Percentiles rank a stretch among this genome's conserved stretches.
phyloP scores from a whole-genome alignment of 2,888 invertebrate genomes.

The Pseudoips prasinana region DNA sequence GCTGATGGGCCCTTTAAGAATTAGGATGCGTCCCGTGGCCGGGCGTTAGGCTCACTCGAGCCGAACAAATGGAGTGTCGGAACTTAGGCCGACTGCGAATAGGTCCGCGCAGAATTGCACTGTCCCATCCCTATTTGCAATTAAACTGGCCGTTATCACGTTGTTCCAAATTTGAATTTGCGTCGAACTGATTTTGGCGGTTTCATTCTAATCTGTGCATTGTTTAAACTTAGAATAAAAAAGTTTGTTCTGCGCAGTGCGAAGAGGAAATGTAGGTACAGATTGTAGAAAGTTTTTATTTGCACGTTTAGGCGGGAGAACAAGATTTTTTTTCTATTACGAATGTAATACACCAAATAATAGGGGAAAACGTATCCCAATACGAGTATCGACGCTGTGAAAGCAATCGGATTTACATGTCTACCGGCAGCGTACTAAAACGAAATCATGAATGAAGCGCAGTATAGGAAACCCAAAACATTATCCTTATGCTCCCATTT shows the following conservation, averaged over 20 bases:
- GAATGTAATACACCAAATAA: conserved; percentile 71
- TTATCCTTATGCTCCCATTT: conserved; percentile 82
- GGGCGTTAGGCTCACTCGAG: conserved; percentile 60
- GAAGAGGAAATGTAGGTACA: not conserved
- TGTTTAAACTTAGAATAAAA: conserved; percentile 35
- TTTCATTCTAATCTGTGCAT: conserved; percentile 31
- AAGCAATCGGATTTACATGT: conserved; percentile 80
- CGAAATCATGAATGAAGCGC: conserved; percentile 82
- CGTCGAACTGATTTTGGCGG: conserved; percentile 38
- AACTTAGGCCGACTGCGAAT: conserved; percentile 48
- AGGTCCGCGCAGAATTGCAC: conserved; percentile 37
- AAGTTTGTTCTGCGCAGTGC: conserved; percentile 3
- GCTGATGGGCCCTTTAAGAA: conserved; percentile 79
- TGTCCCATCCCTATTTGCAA: conserved; percentile 62
- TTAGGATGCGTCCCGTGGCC: conserved; percentile 76
- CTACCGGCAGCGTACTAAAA: conserved; percentile 75
- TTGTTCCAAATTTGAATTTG: conserved; percentile 66
- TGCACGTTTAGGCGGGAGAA: conserved; percentile 13
- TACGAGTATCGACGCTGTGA: conserved; percentile 67
- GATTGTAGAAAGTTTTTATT: not conserved
- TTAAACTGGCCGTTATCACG: conserved; percentile 67
- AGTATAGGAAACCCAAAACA: conserved; percentile 80
- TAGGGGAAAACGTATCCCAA: conserved; percentile 56
- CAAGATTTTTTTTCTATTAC: conserved; percentile 55
- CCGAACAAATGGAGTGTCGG: conserved; percentile 77